Base-by-base conservation (phyloP, 2,113 vertebrate genomes). In the Brachyistius frenatus region DNA sequence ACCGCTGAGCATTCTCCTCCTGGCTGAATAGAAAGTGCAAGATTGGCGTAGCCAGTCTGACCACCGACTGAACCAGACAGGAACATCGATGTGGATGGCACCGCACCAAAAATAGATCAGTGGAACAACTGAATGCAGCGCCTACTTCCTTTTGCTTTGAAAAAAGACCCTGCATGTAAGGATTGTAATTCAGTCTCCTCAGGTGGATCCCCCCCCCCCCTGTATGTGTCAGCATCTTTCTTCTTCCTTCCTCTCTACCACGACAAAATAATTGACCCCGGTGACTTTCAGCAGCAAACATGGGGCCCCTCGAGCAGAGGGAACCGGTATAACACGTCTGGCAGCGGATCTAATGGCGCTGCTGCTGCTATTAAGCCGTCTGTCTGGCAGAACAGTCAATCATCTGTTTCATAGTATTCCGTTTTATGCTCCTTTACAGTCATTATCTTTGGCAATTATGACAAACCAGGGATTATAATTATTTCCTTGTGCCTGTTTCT, bases 21-120 rank as follows among this genome's bases (percentile, higher is more conserved):
- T 74, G 80, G 80, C 80, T 80, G 71, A 80, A 78, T 72, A 82
- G 70, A 79, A 81, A 80, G 73, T 13, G 72, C 14, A 76, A 53
- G 66, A 65, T 72, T 33, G 54, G 77, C 64, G 13, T 55, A 65
- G 61, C 52, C 76, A 9, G 49, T 16, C 71, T 39, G 66, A 23
- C 76, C 61, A 68, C 71, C 46, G 73, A 71, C 73, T 32, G 63
- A 70, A 60, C 75, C 80, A 82, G 65, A 75, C 71, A 62, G 61
- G 31, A 72, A 76, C 78, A 72, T 89, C 88, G 57, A 86, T 86
- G 66, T 31, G 79, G 72, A 79, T 89, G 86, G 79, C 83, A 80
- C 49, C 32, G 0, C 66, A 85, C 73, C 82, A 85, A 74, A 81
- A 84, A 86, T 79, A 91, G 84, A 92, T 84, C 68, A 74, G 73